phyloP scores from a whole-genome alignment of 2,113 vertebrate species.

The Recurvirostra avosetta region DNA sequence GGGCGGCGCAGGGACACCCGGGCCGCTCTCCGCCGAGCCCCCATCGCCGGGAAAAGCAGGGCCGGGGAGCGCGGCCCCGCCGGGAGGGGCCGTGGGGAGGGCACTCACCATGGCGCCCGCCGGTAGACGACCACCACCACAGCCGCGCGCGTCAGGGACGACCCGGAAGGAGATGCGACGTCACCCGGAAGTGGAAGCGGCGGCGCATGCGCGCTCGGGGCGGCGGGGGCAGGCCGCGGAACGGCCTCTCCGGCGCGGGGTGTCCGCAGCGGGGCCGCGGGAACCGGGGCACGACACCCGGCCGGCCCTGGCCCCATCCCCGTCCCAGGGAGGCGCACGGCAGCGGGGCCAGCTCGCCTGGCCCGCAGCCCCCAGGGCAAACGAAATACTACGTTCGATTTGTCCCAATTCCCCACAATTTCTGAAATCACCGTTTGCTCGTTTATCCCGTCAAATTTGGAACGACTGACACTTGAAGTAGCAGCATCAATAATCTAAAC shows the following conservation, averaged over 20 bases:
- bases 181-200: not conserved
- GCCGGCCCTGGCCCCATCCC: no score
- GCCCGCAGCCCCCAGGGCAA: no score
- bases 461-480: not conserved
- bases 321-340: no score
- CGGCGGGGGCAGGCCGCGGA: not conserved
- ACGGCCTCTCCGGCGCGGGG: no score
- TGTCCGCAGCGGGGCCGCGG: no score
- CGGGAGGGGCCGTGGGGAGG: no score
- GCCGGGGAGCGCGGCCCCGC: no score
- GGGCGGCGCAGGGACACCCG: not conserved
- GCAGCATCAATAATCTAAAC: not conserved
- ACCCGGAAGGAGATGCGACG: not conserved
- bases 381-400: rapidly evolving
- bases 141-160: no score
- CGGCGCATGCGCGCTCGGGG: no score
- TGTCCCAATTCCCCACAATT: not conserved
- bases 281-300: no score
- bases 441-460: rapidly evolving
- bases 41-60: not conserved
- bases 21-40: not conserved
- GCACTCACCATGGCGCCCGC: not conserved
- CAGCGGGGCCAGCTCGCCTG: no score
- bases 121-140: not conserved
- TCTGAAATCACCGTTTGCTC: not conserved